These are phyloP conservation scores for Caenorhabditis sp. DNA, from an alignment of 2,888 invertebrate genomes.

Conservation along the genomic window DNA sequence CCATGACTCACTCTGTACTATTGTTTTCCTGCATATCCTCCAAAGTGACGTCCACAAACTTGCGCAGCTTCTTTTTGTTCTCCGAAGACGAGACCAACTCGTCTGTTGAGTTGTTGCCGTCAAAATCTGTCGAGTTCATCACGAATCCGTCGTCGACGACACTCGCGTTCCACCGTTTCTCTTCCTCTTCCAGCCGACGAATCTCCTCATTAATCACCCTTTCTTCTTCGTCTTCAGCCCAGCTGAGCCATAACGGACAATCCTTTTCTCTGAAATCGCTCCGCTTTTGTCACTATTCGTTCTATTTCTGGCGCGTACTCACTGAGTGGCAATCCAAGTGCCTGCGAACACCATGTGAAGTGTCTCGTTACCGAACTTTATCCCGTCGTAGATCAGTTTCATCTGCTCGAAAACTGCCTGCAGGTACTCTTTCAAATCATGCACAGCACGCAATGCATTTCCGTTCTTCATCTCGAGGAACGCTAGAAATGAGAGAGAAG, in stretches of 20 bases:
- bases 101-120: constrained; percentile 25
- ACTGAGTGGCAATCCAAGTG: constrained; percentile 48
- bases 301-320: not conserved
- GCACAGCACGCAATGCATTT: constrained; percentile 52
- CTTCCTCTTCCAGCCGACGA: constrained; percentile 22
- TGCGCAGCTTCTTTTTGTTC: constrained; percentile 18
- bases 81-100: constrained; percentile 10
- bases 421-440: constrained; percentile 65
- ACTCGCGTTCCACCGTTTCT: not conserved
- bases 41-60: constrained; percentile 46
- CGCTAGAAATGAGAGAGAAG: constrained; percentile 29
- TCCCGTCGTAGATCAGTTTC: constrained; percentile 41
- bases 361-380: constrained; percentile 46
- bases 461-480: constrained; percentile 64
- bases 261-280: constrained; percentile 51
- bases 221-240: constrained; percentile 44
- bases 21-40: constrained; percentile 59
- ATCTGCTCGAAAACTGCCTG: constrained; percentile 69
- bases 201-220: constrained; percentile 32
- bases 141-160: constrained; percentile 1
- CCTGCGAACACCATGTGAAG: constrained; percentile 47
- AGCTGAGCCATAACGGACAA: constrained; percentile 59
- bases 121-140: constrained; percentile 27
- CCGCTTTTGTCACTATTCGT: not conserved
- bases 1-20: constrained; percentile 55